These are phyloP conservation scores for Pogonognathellus flavescens DNA, from an alignment of 1,140 invertebrate species.

Conservation along the genomic window DNA sequence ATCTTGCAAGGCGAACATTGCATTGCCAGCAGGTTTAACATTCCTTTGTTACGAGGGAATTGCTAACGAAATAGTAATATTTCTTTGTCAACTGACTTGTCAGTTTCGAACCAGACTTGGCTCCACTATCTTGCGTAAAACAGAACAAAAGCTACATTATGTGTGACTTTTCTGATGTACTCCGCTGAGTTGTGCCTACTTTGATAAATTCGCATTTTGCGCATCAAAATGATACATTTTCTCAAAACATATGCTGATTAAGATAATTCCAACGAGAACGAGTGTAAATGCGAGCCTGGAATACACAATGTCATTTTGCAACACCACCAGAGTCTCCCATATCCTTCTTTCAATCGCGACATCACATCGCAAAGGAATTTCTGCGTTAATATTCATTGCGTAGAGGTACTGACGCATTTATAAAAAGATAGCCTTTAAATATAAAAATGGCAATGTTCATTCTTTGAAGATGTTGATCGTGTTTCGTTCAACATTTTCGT, in stretches of 20 bases:
- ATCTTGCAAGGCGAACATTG: conserved; percentile 12
- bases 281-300: not conserved
- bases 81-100: conserved; percentile 46
- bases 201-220: conserved; percentile 21
- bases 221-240: conserved; percentile 10
- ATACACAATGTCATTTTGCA: not conserved
- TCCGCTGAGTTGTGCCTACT: not conserved
- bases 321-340: not conserved
- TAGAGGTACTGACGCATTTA: too few species aligned
- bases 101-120: conserved; percentile 43
- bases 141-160: conserved; percentile 2
- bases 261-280: not conserved
- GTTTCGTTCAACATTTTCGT: too few species aligned
- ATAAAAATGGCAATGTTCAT: too few species aligned
- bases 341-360: not conserved
- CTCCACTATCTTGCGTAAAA: conserved; percentile 26
- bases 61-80: conserved; percentile 37
- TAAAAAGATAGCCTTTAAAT: too few species aligned
- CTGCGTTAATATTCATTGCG: not conserved
- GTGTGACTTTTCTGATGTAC: not conserved
- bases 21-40: conserved; percentile 36
- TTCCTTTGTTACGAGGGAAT: conserved; percentile 43
- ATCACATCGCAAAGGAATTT: not conserved
- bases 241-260: not conserved
- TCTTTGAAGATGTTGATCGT: too few species aligned